Conservation (phyloP, 2,113 vertebrate species). For the Helogale parvula region DNA sequence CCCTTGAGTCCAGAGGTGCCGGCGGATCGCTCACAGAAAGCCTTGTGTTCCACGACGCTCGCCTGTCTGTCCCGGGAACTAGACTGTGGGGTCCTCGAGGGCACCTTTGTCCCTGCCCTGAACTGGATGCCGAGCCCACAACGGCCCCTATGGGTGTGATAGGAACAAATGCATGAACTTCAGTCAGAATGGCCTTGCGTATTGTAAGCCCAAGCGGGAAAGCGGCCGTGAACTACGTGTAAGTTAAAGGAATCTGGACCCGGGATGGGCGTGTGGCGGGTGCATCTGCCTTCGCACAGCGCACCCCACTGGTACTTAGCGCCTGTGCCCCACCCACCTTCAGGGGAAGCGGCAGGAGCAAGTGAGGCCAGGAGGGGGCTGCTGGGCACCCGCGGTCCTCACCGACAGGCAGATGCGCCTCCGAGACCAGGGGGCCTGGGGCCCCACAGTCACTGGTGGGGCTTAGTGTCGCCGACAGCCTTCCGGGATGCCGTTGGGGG, state of each 20-base stretch:
- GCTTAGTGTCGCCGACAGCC: background rate
- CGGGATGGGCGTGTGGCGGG: accelerated
- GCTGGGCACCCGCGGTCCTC: background rate
- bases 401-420: accelerated
- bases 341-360: accelerated
- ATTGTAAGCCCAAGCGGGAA: accelerated
- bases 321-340: accelerated
- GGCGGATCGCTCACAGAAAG: accelerated
- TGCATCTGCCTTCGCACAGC: accelerated
- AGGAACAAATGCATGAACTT: accelerated
- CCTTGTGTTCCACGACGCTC: accelerated
- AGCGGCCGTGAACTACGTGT: accelerated
- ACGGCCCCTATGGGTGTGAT: too few relatives aligned
- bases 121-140: accelerated
- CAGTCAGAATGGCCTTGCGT: accelerated
- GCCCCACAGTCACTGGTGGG: accelerated
- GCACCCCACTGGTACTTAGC: accelerated
- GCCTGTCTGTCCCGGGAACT: background rate
- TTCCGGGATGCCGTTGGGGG: accelerated
- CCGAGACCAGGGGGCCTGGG: accelerated
- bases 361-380: accelerated
- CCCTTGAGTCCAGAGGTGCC: background rate
- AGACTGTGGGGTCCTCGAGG: too few relatives aligned
- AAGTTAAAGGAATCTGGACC: too few relatives aligned
- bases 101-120: background rate